Conservation (phyloP, 2,113 vertebrate species). For the Petroica traversi region DNA sequence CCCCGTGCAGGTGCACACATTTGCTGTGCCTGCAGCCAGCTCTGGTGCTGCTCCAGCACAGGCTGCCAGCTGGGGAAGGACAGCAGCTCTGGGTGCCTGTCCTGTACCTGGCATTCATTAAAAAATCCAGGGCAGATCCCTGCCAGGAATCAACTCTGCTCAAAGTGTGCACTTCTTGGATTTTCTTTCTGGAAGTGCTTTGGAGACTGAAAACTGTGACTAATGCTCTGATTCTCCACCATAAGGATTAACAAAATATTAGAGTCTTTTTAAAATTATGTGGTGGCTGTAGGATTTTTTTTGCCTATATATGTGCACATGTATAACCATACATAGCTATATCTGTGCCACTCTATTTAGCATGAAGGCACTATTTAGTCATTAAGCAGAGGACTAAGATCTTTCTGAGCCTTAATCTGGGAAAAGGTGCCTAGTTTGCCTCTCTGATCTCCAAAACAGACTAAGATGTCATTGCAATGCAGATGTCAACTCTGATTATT, state of each 20-base stretch:
- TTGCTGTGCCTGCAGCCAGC: neutral
- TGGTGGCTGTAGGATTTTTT: neutral
- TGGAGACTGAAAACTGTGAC: neutral
- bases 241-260: neutral
- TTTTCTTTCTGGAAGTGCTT: conserved; percentile 18
- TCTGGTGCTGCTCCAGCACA: conserved; percentile 53
- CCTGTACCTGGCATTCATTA: conserved; percentile 27
- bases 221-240: neutral
- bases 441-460: neutral
- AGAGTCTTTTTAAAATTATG: neutral
- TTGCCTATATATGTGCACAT: neutral
- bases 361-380: neutral
- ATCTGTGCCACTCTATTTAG: neutral
- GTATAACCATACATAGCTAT: neutral
- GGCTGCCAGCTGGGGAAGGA: neutral
- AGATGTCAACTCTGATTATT: neutral
- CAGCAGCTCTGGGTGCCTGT: neutral
- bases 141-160: neutral
- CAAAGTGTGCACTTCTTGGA: neutral
- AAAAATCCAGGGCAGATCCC: neutral
- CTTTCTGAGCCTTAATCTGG: neutral
- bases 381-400: neutral
- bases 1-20: conserved; percentile 39
- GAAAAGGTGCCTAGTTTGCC: neutral
- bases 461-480: neutral